phyloP scores from a whole-genome alignment of 2,888 invertebrate species.

The Ferrisia virgata region DNA sequence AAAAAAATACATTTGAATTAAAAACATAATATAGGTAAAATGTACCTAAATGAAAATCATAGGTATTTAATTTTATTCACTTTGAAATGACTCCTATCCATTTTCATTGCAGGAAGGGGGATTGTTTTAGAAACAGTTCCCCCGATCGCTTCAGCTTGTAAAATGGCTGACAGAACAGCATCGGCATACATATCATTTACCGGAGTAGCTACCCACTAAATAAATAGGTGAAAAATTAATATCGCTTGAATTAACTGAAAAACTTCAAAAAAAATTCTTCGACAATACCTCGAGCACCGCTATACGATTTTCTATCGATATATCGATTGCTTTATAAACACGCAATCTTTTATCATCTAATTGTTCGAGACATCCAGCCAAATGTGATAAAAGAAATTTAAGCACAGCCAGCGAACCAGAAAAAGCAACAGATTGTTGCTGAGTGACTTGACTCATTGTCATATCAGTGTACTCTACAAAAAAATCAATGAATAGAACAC shows the following conservation, averaged over 20 bases:
- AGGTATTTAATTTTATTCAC: slow-evolving; percentile 57
- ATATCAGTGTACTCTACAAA: slow-evolving; percentile 89
- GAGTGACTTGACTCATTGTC: slow-evolving; percentile 87
- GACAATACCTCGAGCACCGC: slow-evolving; percentile 73
- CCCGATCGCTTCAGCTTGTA: slow-evolving; percentile 71
- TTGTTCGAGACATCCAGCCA: slow-evolving; percentile 71
- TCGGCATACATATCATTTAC: slow-evolving; percentile 98
- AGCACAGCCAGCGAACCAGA: slow-evolving; percentile 69
- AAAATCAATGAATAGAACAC: not conserved
- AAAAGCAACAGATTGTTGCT: slow-evolving; percentile 88
- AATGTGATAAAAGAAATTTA: slow-evolving; percentile 72
- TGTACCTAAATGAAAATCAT: not conserved
- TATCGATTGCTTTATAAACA: slow-evolving; percentile 79
- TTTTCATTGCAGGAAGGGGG: slow-evolving; percentile 64
- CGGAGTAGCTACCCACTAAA: slow-evolving; percentile 86
- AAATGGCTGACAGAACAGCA: slow-evolving; percentile 81
- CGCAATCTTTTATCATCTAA: slow-evolving; percentile 69
- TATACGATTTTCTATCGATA: slow-evolving; percentile 75
- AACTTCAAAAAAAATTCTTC: not conserved
- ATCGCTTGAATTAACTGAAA: not conserved
- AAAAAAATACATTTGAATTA: not conserved
- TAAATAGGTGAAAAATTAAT: not conserved
- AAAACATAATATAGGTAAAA: not conserved
- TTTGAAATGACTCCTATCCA: slow-evolving; percentile 88
- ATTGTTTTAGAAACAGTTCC: slow-evolving; percentile 62